Conservation (phyloP, 2,888 invertebrate genomes). For the Agrenia bidenticulata region DNA sequence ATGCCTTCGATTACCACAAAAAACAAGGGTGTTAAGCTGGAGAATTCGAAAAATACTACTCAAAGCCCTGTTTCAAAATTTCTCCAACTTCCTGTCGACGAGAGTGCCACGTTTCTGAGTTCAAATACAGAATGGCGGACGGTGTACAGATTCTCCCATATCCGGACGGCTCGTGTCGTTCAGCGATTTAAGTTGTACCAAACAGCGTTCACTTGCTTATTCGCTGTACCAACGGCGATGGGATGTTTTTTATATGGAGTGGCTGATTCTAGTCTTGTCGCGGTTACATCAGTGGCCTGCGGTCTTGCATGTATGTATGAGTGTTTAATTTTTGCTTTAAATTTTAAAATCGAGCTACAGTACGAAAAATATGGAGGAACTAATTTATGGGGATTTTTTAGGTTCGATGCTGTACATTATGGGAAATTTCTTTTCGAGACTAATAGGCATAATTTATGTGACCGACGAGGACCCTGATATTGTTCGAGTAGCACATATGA, state of each 20-base stretch:
- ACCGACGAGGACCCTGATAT: slow-evolving; percentile 24
- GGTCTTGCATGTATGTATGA: slow-evolving; percentile 44
- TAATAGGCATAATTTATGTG: slow-evolving; percentile 43
- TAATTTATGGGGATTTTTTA: no score
- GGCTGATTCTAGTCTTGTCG: background rate
- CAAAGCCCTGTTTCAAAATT: no score
- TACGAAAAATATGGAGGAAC: no score
- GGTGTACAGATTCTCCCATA: slow-evolving; percentile 37
- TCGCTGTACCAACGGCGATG: slow-evolving; percentile 25
- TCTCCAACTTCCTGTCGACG: background rate
- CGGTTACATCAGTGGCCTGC: slow-evolving; percentile 22
- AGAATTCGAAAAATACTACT: no score
- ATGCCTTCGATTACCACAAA: no score
- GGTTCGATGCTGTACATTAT: slow-evolving; percentile 45
- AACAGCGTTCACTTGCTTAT: slow-evolving; percentile 34
- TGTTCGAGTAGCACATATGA: slow-evolving; percentile 41
- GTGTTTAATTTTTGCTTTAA: no score
- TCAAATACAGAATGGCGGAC: slow-evolving; percentile 41
- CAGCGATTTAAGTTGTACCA: slow-evolving; percentile 46
- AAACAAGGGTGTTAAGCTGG: no score
- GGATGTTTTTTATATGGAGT: slow-evolving; percentile 11
- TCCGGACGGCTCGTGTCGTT: slow-evolving; percentile 27
- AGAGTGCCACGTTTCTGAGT: background rate
- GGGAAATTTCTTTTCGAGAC: slow-evolving; percentile 36
- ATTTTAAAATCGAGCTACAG: background rate